Base-by-base conservation (phyloP, 2,888 invertebrate genomes). In the Incurvaria masculella region DNA sequence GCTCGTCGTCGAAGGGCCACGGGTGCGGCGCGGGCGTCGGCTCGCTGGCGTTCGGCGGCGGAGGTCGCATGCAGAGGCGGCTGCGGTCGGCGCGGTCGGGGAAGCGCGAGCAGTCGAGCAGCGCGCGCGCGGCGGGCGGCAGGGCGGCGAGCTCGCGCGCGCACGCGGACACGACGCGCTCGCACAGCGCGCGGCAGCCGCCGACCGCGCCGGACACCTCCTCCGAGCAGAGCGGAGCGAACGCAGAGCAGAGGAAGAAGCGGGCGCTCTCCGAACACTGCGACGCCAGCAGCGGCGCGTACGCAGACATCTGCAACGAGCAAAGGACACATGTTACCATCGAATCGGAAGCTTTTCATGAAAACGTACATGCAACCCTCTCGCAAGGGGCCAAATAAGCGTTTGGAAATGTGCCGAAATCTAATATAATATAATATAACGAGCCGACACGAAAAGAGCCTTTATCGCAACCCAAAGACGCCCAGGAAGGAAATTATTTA, bases 191-290 rank as follows among this genome's bases (percentile, higher is more conserved):
- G 52, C 90, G 82, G 71, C 95, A 95, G 10, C 92, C 89, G 51
- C 90, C 89, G 52, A 95, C 91, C 39, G 91, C 88, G 58, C 88
- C 88, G 21, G 88, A 85, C 53, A 91, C 89, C 67, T 92, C 88
- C 61, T 90, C 89, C 23, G 93, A 91, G 71, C 95, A 96, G 67
- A 96, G 88, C 33, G 95, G 95, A 10, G 91, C 90, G 69, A 91
- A 91, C 46, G 94, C 88, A 16, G 94, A 91, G 75, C 95, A 96
- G 52, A 96, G 83, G 63, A 95, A 88, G 69, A 95, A 90, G 56
- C 89, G 84, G 40, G 92, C 83, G 61, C 91, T 88, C 49, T 83
- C 79, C 4, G 92, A 92, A 65, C 94, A 94, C 46, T 88, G 86
- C 61, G 87, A 86, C 56, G 89, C 83, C 47, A 94, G 82, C 51